These are phyloP conservation scores for Agrotis segetum DNA, from an alignment of 2,888 invertebrate species.

Conservation along the genomic window DNA sequence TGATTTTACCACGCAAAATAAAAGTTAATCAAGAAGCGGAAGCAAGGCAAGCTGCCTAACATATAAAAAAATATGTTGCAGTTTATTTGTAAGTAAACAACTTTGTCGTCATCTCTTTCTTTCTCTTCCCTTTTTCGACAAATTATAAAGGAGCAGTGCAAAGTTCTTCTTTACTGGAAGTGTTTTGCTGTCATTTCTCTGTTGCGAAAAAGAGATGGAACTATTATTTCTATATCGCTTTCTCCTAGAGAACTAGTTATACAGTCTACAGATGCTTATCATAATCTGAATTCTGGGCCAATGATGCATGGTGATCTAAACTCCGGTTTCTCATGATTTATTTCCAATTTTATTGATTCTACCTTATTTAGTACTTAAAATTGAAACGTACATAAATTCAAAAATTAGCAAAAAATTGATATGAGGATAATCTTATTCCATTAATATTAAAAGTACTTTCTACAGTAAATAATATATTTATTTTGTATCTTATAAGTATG, in stretches of 20 bases:
- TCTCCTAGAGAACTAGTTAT: neutral
- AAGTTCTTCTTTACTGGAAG: neutral
- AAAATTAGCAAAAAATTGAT: constrained; percentile 37
- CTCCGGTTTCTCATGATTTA: constrained; percentile 10
- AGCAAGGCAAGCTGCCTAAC: neutral
- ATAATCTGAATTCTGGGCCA: neutral
- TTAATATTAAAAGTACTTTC: constrained; percentile 28
- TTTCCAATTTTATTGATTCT: neutral
- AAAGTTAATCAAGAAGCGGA: neutral
- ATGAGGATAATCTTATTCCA: constrained; percentile 41
- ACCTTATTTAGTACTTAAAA: constrained; percentile 13
- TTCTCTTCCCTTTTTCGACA: neutral
- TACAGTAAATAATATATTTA: constrained; percentile 15
- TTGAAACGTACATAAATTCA: constrained; percentile 45
- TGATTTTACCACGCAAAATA: too few relatives aligned
- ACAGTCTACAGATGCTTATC: neutral
- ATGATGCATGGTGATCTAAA: constrained; percentile 9
- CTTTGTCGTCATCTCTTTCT: neutral
- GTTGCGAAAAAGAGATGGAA: neutral
- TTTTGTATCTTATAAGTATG: constrained; percentile 22
- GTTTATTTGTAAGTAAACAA: neutral
- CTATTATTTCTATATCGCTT: constrained; percentile 13
- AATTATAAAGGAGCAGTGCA: neutral
- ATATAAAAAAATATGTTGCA: neutral
- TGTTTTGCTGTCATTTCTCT: neutral